phyloP scores from a whole-genome alignment of 2,113 vertebrate genomes.

The Trachemys scripta region DNA sequence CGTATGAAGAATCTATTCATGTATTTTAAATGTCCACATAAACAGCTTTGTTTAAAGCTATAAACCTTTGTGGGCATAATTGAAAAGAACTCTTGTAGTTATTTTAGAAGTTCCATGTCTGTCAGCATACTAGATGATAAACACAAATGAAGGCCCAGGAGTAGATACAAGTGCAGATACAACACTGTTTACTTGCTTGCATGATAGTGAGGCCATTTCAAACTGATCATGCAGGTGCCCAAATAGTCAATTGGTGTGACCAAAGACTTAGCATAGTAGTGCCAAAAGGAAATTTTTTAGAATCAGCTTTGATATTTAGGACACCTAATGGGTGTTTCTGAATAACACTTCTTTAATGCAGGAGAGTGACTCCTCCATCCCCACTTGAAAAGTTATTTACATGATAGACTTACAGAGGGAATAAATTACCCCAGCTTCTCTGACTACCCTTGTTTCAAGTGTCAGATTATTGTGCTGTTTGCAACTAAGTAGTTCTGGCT shows the following conservation, averaged over 20 bases:
- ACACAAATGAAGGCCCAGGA: neutral
- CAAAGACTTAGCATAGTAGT: neutral
- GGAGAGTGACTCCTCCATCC: neutral
- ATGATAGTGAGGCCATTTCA: neutral
- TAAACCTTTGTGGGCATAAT: neutral
- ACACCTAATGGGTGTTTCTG: accelerated
- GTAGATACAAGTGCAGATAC: neutral
- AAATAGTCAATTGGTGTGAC: accelerated
- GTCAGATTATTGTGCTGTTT: neutral
- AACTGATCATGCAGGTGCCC: accelerated
- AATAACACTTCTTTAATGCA: neutral
- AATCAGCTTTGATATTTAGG: neutral
- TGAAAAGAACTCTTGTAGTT: neutral
- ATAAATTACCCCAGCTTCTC: no score
- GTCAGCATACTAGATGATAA: neutral
- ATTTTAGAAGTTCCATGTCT: neutral
- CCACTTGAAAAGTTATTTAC: neutral
- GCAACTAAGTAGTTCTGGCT: neutral
- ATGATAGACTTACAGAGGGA: neutral
- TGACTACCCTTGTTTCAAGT: neutral
- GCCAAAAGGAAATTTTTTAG: neutral
- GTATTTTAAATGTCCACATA: neutral
- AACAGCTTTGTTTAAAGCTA: neutral
- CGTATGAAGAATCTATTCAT: neutral
- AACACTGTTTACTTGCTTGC: neutral